These are phyloP conservation scores for Beris morrisii DNA, from an alignment of 2,888 invertebrate genomes.

Conservation along the genomic window DNA sequence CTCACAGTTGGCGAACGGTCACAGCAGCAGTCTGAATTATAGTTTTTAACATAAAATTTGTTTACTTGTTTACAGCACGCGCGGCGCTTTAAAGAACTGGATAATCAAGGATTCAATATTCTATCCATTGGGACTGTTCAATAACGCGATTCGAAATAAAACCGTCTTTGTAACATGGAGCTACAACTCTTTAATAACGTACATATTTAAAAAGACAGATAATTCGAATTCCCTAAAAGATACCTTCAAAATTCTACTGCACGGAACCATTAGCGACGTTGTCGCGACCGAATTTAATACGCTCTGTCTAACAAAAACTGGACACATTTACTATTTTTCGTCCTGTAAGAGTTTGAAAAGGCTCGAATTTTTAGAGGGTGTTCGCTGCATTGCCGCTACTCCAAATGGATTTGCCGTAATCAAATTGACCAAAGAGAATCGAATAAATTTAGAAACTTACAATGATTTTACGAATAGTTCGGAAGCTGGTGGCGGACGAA, in stretches of 20 bases:
- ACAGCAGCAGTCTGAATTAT: no score
- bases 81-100: constrained; percentile 44
- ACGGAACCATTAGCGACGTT: constrained; percentile 44
- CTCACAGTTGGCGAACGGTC: no score
- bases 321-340: constrained; percentile 50
- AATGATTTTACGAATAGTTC: constrained; percentile 46
- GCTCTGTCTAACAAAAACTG: constrained; percentile 47
- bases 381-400: constrained; percentile 46
- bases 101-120: constrained; percentile 50
- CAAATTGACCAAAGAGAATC: constrained; percentile 36
- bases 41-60: no score
- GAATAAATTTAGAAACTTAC: constrained; percentile 46
- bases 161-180: constrained; percentile 53
- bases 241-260: constrained; percentile 38
- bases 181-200: constrained; percentile 49
- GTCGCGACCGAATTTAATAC: constrained; percentile 51
- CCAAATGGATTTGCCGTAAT: constrained; percentile 50
- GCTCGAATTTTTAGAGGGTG: constrained; percentile 47
- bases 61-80: background rate
- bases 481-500: constrained; percentile 41
- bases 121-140: constrained; percentile 48
- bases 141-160: constrained; percentile 47
- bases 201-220: constrained; percentile 48
- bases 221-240: constrained; percentile 40
- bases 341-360: constrained; percentile 50